These are phyloP conservation scores for Hirtodrosophila cameraria DNA, from an alignment of 2,888 invertebrate species.

Conservation along the genomic window DNA sequence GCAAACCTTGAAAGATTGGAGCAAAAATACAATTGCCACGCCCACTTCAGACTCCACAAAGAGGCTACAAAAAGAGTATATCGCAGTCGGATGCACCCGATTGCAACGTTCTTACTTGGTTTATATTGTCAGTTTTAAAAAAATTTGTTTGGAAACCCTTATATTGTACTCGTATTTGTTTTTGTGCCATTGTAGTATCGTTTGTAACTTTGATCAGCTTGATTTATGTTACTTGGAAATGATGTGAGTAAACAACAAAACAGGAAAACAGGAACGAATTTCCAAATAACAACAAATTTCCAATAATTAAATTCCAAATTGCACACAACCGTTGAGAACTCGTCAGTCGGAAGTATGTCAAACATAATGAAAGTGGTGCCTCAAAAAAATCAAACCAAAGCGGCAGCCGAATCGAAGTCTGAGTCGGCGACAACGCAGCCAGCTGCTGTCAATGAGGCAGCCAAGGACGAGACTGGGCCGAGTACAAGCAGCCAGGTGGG, in stretches of 20 bases:
- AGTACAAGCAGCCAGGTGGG: slow-evolving; percentile 38
- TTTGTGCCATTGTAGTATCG: background rate
- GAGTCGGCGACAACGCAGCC: background rate
- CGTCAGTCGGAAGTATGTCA: slow-evolving; percentile 23
- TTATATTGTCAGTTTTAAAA: too few relatives aligned
- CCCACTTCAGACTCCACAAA: too few relatives aligned
- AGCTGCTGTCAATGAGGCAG: background rate
- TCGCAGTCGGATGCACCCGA: too few relatives aligned
- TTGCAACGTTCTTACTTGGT: too few relatives aligned
- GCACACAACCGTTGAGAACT: slow-evolving; percentile 10
- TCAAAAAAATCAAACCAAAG: background rate
- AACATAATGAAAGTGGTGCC: slow-evolving; percentile 11
- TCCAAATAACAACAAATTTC: slow-evolving; percentile 5
- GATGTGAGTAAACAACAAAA: slow-evolving; percentile 6
- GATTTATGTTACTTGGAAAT: slow-evolving; percentile 4
- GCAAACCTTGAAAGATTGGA: too few relatives aligned
- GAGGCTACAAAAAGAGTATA: too few relatives aligned
- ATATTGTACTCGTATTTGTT: too few relatives aligned
- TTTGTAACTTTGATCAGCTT: background rate
- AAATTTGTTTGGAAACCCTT: too few relatives aligned
- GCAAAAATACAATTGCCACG: too few relatives aligned
- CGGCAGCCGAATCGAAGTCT: background rate
- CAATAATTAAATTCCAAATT: slow-evolving; percentile 24
- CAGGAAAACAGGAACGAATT: slow-evolving; percentile 14
- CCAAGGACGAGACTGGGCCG: slow-evolving; percentile 31